Percentiles rank a stretch among this genome's conserved stretches.
phyloP scores from a whole-genome alignment of 2,888 invertebrate genomes.

The Tanaodytes sp. region DNA sequence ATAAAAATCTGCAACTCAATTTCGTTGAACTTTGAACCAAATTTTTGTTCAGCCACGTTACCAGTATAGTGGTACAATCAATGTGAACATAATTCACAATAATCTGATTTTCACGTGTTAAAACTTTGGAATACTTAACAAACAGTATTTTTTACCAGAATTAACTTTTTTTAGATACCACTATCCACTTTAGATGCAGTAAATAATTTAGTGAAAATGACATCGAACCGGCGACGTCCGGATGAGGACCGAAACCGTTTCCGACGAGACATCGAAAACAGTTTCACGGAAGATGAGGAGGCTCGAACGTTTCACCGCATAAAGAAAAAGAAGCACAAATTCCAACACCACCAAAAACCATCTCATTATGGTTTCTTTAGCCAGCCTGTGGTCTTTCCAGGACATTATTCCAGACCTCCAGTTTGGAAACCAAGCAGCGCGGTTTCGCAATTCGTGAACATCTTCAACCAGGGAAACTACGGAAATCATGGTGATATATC shows the following conservation, averaged over 20 bases:
- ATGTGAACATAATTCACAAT: no score
- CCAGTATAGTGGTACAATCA: no score
- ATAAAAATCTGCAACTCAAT: no score
- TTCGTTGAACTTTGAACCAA: no score
- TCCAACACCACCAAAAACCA: slow-evolving; percentile 53
- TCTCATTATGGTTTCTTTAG: slow-evolving; percentile 39
- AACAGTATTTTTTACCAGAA: no score
- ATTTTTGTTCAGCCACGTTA: no score
- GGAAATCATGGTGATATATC: slow-evolving; percentile 50
- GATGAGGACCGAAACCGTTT: slow-evolving; percentile 29
- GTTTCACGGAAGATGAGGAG: slow-evolving; percentile 21
- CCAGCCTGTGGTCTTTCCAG: slow-evolving; percentile 25
- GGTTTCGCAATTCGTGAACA: slow-evolving; percentile 28
- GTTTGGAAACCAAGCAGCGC: slow-evolving; percentile 33
- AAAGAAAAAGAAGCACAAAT: slow-evolving; percentile 55
- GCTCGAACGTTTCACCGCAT: slow-evolving; percentile 39
- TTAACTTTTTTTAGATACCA: no score
- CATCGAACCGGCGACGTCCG: slow-evolving; percentile 51
- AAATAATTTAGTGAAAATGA: slow-evolving; percentile 62
- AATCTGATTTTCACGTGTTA: no score
- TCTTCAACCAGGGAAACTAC: slow-evolving; percentile 44
- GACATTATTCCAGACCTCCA: slow-evolving; percentile 23
- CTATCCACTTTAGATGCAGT: slow-evolving; percentile 66
- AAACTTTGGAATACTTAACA: no score
- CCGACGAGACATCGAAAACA: slow-evolving; percentile 18